phyloP scores from a whole-genome alignment of 2,888 invertebrate species.

The Leptinotarsa juncta region DNA sequence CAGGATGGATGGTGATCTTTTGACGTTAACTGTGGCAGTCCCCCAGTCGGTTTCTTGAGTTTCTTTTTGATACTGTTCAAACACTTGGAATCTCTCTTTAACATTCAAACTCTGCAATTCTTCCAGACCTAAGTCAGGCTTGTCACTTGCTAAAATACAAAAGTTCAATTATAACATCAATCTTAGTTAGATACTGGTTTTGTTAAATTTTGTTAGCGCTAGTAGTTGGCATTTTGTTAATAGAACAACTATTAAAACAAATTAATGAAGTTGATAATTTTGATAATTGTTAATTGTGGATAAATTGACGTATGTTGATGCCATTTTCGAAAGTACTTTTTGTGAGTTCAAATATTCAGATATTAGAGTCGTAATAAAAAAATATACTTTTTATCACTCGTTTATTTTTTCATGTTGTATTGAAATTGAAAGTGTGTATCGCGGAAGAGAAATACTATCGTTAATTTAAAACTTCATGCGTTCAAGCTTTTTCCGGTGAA shows the following conservation, averaged over 20 bases:
- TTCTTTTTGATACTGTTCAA: constrained; percentile 73
- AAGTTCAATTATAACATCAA: neutral
- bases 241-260: neutral
- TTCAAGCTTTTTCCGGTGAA: neutral
- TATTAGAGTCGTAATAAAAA: no score
- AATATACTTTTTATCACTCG: no score
- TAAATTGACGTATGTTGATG: neutral
- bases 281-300: neutral
- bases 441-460: no score
- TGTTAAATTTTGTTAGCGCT: constrained; percentile 4
- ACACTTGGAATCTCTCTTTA: constrained; percentile 86
- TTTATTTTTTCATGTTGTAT: no score
- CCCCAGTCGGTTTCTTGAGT: constrained; percentile 68
- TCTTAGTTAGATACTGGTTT: neutral
- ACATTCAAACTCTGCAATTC: constrained; percentile 86
- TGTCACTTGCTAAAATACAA: constrained; percentile 78
- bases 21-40: constrained; percentile 69
- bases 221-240: constrained; percentile 3
- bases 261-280: neutral
- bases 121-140: constrained; percentile 85
- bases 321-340: neutral
- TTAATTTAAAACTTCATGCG: no score
- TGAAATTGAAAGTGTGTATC: no score
- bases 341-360: neutral
- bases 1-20: constrained; percentile 79